Conservation (phyloP, 1,140 invertebrate species). For the Ostrea denselamellosa region DNA sequence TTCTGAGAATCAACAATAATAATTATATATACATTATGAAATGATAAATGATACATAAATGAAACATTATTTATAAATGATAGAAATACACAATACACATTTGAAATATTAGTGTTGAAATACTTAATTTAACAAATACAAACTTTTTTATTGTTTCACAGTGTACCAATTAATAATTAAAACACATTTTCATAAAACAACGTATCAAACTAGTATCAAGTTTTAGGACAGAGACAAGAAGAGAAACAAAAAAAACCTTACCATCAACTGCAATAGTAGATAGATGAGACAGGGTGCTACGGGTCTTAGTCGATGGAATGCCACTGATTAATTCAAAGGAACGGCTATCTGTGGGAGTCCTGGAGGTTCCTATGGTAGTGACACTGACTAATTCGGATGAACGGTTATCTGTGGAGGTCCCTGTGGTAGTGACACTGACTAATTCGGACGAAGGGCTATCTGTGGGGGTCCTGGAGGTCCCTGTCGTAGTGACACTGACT, state of each 20-base stretch:
- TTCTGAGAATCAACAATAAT: no score
- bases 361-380: slow-evolving; percentile 1
- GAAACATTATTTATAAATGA: no score
- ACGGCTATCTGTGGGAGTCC: neutral
- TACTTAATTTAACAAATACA: neutral
- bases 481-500: neutral
- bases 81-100: neutral
- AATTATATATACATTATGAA: neutral
- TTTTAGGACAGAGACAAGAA: neutral
- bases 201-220: neutral
- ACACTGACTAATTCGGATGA: neutral
- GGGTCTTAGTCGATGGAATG: neutral
- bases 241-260: neutral
- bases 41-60: slow-evolving; percentile 8
- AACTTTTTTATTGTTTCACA: neutral
- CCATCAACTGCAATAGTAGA: neutral
- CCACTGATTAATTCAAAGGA: neutral
- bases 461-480: neutral
- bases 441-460: neutral
- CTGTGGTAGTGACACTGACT: neutral
- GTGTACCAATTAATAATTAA: slow-evolving; percentile 1
- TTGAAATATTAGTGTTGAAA: neutral
- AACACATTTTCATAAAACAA: slow-evolving; percentile 17
- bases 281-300: neutral
- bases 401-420: neutral